Base-by-base conservation (phyloP, 2,797 vertebrate species). In the Catostomus latipinnis region DNA sequence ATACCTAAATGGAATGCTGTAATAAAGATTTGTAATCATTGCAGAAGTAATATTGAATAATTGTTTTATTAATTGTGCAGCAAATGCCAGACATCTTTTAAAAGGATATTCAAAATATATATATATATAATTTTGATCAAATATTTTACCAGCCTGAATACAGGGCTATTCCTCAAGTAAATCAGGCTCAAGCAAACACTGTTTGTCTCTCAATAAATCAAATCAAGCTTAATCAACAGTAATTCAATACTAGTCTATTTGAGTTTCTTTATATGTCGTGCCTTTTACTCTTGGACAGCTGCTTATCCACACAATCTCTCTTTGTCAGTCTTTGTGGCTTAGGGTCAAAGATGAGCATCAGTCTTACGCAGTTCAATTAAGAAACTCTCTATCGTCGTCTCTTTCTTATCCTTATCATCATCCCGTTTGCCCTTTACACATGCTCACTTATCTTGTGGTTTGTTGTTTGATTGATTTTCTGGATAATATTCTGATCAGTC, bases 311-410 rank as follows among this genome's bases (percentile, higher is more conserved):
- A 74, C 72, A 66, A 14, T 75, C 61, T 75, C 52, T 74, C 61
- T 65, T 65, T 74, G 73, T 75, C 73, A 10, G 1, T 43, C 49
- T 74, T 74, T 74, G 60, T 43, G 48, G 58, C 71, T 75, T 13
- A 43, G 50, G 9, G 9, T 45, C 73, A 66, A 53, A 63, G 49
- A 70, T n/a, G 52, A 16, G 72, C 49, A 16, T 74, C 16, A 63
- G 58, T 52, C 8, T 56, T 71, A 56, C 7, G 56, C 34, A 45
- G 53, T 43, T 43, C 48, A 14, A 18, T 62, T 12, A 63, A 74
- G 12, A 74, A 62, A 62, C 8, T 34, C 12, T 34, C 18, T 45
- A n/a, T 8, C 6, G 0, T n/a, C 13, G 8, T 46, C 10, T 60
- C 34, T 58, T 71, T 70, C 5, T 16, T 8, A 8, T 52, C 8